Base-by-base conservation (phyloP, 2,797 vertebrate genomes). In the Phrynocephalus guinanensis region DNA sequence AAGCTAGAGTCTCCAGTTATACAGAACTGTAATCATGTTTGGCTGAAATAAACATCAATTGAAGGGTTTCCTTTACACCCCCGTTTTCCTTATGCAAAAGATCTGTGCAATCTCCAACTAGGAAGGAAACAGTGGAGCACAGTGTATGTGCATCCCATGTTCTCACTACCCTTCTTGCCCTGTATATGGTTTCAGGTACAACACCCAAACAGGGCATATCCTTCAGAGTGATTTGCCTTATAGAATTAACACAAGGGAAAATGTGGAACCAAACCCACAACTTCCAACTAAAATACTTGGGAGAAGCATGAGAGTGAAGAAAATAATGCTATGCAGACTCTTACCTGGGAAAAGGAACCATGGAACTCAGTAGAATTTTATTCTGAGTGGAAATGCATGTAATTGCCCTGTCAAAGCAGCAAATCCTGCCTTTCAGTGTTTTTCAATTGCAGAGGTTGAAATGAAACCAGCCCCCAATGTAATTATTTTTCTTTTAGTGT, bases 381-480 rank as follows among this genome's bases (percentile, higher is more conserved):
- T 73, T 66, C 10, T 73, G 70, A 86, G 70, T n/a, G 63, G 70
- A 86, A 52, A 30, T 26, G 6, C 22, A 38, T 22, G 70, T 52
- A 33, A 10, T 44, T 80, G 79, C 5, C 13, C 18, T 24, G 38
- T 84, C 63, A 72, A 87, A 73, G 50, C 79, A 60, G 10, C n/a
- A 84, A 84, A 77, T 79, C 52, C 86, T 66, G n/a, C 44, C 67
- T 70, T 63, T 63, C 63, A 90, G 10, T 82, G 68, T 89, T 91
- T 63, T 92, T 88, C 48, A 85, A 24, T 87, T 88, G 87, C 26
- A 84, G 33, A 38, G 89, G 89, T 1, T 82, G 18, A 87, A 90
- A 84, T 83, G 22, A 77, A 18, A 83, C 18, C 24, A 68, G 33
- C 60, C 2, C 24, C 48, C 87, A 88, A 13, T 13, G 75, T 24